Evolutionary conservation across 1,140 invertebrate genomes (phyloP).

Genomic region (Drosophila truncata): DNA sequence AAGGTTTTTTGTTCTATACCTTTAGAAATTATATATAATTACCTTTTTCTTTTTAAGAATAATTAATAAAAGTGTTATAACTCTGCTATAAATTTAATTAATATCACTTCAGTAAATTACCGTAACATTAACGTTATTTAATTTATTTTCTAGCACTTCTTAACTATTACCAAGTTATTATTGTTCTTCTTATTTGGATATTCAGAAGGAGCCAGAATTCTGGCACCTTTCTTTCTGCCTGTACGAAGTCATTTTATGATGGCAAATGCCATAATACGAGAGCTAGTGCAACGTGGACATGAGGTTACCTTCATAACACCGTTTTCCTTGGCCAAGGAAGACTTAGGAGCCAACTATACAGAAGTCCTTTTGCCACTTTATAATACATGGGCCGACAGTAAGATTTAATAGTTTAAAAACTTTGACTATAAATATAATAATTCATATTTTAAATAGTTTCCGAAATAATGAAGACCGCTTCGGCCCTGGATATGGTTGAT

Average conservation of each 20-base stretch:
- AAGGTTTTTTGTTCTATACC: too few relatives aligned
- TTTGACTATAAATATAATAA: background rate
- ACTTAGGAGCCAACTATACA: slow-evolving; percentile 67
- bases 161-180: background rate
- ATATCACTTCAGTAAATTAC: background rate
- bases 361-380: slow-evolving; percentile 64
- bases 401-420: background rate
- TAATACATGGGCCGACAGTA: slow-evolving; percentile 56
- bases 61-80: too few relatives aligned
- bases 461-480: slow-evolving; percentile 16
- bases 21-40: too few relatives aligned
- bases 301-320: slow-evolving; percentile 75
- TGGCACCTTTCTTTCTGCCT: slow-evolving; percentile 71
- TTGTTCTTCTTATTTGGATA: background rate
- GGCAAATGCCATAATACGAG: slow-evolving; percentile 60
- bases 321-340: slow-evolving; percentile 56
- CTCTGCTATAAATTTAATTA: too few relatives aligned
- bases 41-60: too few relatives aligned
- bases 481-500: slow-evolving; percentile 49
- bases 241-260: slow-evolving; percentile 77
- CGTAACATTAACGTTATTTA: too few relatives aligned
- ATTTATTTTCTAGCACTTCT: background rate
- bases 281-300: slow-evolving; percentile 65
- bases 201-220: slow-evolving; percentile 47
- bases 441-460: slow-evolving; percentile 13